A percentile compares a stretch with the other conserved stretches of the same genome.
phyloP scores from a whole-genome alignment of 2,113 vertebrate species.

The Etheostoma spectabile region DNA sequence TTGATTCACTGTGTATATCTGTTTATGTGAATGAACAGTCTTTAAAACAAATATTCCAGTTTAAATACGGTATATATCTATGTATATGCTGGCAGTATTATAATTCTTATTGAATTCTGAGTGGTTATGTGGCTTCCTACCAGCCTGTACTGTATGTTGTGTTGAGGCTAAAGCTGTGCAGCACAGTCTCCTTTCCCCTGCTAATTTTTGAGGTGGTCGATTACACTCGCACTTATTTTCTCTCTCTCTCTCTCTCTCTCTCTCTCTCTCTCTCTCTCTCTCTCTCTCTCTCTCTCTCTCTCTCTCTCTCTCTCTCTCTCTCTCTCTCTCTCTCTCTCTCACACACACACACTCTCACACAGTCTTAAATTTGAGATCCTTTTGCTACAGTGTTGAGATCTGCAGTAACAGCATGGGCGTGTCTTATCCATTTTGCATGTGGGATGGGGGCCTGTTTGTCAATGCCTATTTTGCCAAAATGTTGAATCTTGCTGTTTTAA shows the following conservation, averaged over 20 bases:
- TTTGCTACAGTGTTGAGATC: conserved; percentile 56
- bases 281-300: background rate
- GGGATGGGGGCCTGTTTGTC: conserved; percentile 52
- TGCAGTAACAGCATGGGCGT: conserved; percentile 73
- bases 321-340: background rate
- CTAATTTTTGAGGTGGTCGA: conserved; percentile 33
- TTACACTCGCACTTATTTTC: conserved; percentile 8
- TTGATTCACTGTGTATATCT: conserved; percentile 33
- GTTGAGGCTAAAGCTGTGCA: conserved; percentile 31
- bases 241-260: background rate
- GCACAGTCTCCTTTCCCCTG: conserved; percentile 16
- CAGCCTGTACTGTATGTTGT: conserved; percentile 18
- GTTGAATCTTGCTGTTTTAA: conserved; percentile 45
- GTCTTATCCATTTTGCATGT: conserved; percentile 71
- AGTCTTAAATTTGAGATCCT: conserved; percentile 47
- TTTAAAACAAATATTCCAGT: background rate
- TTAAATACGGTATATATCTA: background rate
- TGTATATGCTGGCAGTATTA: background rate
- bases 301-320: background rate
- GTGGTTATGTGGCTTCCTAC: background rate
- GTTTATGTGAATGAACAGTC: conserved; percentile 15
- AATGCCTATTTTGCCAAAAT: conserved; percentile 46
- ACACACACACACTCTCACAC: conserved; percentile 2
- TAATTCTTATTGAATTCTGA: conserved; percentile 1
- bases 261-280: background rate